Evolutionary conservation across 2,888 invertebrate species (phyloP).

Genomic region (Callosobruchus maculatus): DNA sequence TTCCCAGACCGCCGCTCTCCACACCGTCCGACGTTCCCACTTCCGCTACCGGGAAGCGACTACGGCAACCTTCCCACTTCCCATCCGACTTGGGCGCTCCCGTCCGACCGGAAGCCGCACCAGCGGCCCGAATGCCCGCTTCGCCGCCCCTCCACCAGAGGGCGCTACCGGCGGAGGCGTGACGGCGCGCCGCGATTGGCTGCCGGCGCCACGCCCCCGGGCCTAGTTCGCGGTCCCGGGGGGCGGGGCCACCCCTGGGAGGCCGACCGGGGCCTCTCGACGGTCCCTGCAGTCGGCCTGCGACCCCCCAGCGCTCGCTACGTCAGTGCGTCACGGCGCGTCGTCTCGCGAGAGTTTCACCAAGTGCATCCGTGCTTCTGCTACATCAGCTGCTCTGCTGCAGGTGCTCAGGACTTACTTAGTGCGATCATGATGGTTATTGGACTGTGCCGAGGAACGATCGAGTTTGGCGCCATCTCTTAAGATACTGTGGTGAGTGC

Average conservation of each 20-base stretch:
- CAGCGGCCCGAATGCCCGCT: conserved; percentile 3
- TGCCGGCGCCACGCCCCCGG: conserved; percentile 26
- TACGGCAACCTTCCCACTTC: conserved; percentile 8
- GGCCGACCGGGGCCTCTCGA: not conserved
- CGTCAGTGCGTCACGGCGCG: conserved; percentile 22
- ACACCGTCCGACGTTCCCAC: not conserved
- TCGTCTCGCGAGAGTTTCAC: conserved; percentile 25
- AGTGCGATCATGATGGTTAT: conserved; percentile 5
- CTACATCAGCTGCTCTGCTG: no score
- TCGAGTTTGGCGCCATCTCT: conserved; percentile 5
- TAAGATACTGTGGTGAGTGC: not conserved
- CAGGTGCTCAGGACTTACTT: conserved; percentile 6
- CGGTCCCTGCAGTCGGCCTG: conserved; percentile 17
- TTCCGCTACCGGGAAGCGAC: not conserved
- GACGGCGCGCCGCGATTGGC: conserved; percentile 10
- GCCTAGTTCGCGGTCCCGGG: conserved; percentile 33
- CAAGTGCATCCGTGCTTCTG: conserved; percentile 16
- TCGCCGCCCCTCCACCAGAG: conserved; percentile 20
- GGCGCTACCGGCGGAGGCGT: conserved; percentile 2
- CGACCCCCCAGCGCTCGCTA: conserved; percentile 34
- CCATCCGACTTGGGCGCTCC: conserved; percentile 22
- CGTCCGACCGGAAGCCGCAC: conserved; percentile 26
- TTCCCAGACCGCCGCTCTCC: not conserved
- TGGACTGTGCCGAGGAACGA: conserved; percentile 1
- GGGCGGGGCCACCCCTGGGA: conserved; percentile 25